Evolutionary conservation across 2,888 invertebrate species (phyloP).

Genomic region (Pristionchus mayeri): DNA sequence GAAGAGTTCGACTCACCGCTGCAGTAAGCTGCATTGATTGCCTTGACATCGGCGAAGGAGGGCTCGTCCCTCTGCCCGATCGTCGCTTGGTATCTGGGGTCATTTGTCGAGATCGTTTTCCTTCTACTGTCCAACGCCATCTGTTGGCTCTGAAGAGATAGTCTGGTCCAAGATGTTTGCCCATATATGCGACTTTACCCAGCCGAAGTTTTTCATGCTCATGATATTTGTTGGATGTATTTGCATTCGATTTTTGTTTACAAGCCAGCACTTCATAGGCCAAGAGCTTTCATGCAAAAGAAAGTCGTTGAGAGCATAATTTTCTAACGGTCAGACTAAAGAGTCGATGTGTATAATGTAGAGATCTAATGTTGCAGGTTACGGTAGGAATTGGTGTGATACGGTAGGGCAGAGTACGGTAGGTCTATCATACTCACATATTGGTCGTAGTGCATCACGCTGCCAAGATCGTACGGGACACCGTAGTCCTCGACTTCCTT

Average conservation of each 20-base stretch:
- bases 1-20: conserved; percentile 62
- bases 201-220: too few species aligned
- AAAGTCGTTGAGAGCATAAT: too few species aligned
- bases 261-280: too few species aligned
- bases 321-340: too few species aligned
- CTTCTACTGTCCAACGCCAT: too few species aligned
- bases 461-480: conserved; percentile 71
- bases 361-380: too few species aligned
- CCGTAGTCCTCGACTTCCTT: conserved; percentile 64
- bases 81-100: conserved; percentile 70
- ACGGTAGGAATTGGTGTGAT: conserved; percentile 60
- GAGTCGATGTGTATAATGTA: too few species aligned
- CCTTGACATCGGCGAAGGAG: conserved; percentile 72
- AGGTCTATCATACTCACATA: conserved; percentile 55
- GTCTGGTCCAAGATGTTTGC: too few species aligned
- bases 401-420: conserved; percentile 21
- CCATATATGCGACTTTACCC: too few species aligned
- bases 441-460: conserved; percentile 74
- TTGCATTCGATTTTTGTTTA: too few species aligned
- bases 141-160: conserved; percentile 63
- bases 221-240: too few species aligned
- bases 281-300: too few species aligned
- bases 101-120: conserved; percentile 64
- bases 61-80: conserved; percentile 71
- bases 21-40: conserved; percentile 73